Conservation (phyloP, 2,888 invertebrate species). For the Patella caerulea region DNA sequence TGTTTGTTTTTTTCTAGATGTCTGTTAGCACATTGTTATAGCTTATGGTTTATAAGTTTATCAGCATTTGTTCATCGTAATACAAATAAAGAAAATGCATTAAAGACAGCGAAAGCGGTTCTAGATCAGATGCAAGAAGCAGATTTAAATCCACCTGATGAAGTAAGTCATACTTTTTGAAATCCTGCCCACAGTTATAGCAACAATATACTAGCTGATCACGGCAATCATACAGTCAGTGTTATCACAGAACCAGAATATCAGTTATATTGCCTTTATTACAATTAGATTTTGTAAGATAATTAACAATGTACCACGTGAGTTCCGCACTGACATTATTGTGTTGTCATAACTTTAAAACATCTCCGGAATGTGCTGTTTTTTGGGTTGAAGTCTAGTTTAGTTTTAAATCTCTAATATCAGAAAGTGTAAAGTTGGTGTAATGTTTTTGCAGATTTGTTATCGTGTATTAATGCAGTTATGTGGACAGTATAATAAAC, state of each 20-base stretch:
- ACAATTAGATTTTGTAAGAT: conserved; percentile 3
- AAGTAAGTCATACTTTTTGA: conserved; percentile 75
- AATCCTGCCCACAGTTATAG: too few species aligned
- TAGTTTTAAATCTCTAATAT: neutral
- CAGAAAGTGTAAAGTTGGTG: too few species aligned
- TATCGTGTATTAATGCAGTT: conserved; percentile 99
- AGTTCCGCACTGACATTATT: neutral
- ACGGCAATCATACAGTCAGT: too few species aligned
- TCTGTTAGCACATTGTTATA: conserved; percentile 74
- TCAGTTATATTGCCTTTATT: too few species aligned
- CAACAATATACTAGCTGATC: too few species aligned
- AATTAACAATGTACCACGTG: neutral
- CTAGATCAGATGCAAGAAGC: conserved; percentile 89
- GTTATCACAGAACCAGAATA: too few species aligned
- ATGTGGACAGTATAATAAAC: conserved; percentile 94
- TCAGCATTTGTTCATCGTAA: conserved; percentile 83
- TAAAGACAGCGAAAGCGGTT: conserved; percentile 88
- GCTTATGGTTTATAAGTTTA: conserved; percentile 95
- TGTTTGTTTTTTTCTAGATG: conserved; percentile 53
- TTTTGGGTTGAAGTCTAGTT: neutral
- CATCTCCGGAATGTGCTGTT: neutral
- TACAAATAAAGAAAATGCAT: conserved; percentile 82
- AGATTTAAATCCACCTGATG: conserved; percentile 88
- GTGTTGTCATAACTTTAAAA: neutral
- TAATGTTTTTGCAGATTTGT: conserved; percentile 79